Evolutionary conservation across 2,113 vertebrate species (phyloP).

Genomic region (Motacilla tschutschensis): DNA sequence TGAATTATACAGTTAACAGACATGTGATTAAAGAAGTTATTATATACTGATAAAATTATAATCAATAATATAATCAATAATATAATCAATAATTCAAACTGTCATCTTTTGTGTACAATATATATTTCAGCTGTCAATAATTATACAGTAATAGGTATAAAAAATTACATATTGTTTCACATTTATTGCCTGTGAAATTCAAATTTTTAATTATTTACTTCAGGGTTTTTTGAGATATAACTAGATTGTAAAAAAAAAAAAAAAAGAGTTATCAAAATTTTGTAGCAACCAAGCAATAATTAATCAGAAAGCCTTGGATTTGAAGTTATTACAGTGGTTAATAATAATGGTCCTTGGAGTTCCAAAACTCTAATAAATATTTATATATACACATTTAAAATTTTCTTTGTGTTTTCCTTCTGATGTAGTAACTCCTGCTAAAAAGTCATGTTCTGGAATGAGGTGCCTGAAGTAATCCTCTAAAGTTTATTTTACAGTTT

Average conservation of each 20-base stretch:
- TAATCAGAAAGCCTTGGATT: background rate
- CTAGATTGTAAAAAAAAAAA: background rate
- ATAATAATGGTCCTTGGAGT: background rate
- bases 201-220: background rate
- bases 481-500: background rate
- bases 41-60: background rate
- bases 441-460: background rate
- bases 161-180: background rate
- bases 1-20: background rate
- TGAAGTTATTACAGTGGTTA: background rate
- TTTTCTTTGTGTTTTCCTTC: background rate
- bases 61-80: background rate
- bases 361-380: background rate
- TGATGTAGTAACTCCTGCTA: background rate
- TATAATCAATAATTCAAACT: background rate
- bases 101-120: background rate
- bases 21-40: background rate
- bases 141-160: background rate
- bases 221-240: background rate
- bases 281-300: background rate
- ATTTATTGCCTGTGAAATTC: background rate
- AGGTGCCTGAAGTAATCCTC: background rate
- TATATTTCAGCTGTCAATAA: background rate
- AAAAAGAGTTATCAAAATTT: background rate
- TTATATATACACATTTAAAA: background rate